phyloP scores from a whole-genome alignment of 2,113 vertebrate genomes.

The Erpornis zantholeuca region DNA sequence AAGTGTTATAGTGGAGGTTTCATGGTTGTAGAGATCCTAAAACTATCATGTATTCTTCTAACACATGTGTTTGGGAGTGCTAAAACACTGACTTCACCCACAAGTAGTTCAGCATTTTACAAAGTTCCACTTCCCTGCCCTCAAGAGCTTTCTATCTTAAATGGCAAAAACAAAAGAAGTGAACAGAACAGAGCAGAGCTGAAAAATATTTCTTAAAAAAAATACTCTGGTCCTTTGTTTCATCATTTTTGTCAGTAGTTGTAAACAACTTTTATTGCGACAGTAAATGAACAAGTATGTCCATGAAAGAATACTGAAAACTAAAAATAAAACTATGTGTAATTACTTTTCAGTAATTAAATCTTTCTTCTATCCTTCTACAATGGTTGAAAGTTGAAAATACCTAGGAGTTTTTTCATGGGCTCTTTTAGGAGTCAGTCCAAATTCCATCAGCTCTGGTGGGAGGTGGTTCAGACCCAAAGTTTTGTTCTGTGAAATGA shows the following conservation, averaged over 20 bases:
- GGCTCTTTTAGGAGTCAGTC: background rate
- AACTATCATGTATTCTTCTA: background rate
- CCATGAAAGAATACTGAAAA: background rate
- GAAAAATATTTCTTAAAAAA: background rate
- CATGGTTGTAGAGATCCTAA: background rate
- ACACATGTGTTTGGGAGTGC: background rate
- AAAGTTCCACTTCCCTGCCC: background rate
- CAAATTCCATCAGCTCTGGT: background rate
- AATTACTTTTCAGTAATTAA: background rate
- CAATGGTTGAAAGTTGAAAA: background rate
- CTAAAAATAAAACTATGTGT: background rate
- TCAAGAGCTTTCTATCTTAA: background rate
- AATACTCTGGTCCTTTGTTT: background rate
- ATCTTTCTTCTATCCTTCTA: background rate
- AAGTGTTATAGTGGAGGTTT: background rate
- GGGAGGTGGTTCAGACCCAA: background rate
- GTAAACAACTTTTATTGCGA: background rate
- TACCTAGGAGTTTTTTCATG: background rate
- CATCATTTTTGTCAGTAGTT: background rate
- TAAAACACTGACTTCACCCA: slow-evolving; percentile 6
- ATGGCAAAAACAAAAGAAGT: background rate
- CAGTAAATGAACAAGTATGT: background rate
- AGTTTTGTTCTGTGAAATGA: background rate
- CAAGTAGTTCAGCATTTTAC: slow-evolving; percentile 1
- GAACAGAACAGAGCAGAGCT: background rate